Evolutionary conservation across 2,113 vertebrate genomes (phyloP).

Genomic region (Marcusenius ussheri): DNA sequence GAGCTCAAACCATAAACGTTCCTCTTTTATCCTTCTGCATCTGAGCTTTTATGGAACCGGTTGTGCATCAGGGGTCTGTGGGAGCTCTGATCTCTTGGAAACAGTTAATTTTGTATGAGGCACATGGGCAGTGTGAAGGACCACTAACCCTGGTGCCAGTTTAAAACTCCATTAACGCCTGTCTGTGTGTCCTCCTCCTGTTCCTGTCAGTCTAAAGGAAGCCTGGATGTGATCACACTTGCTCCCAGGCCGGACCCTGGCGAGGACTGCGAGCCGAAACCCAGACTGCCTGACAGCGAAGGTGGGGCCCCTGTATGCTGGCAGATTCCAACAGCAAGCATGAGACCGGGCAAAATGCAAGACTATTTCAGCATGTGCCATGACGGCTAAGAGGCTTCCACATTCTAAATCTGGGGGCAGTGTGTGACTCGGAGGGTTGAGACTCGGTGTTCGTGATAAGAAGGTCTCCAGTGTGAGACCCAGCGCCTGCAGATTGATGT

Average conservation of each 20-base stretch:
- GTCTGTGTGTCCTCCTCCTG: slow-evolving; percentile 13
- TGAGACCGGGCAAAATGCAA: neutral
- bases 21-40: neutral
- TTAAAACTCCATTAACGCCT: slow-evolving; percentile 15
- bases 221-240: slow-evolving; percentile 66
- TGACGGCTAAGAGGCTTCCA: neutral
- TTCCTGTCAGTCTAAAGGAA: slow-evolving; percentile 63
- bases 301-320: slow-evolving; percentile 51
- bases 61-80: neutral
- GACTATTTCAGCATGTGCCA: neutral
- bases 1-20: neutral
- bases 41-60: neutral
- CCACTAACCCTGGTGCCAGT: neutral
- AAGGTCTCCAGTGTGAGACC: neutral
- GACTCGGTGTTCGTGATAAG: neutral
- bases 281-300: slow-evolving; percentile 63
- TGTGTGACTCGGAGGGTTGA: neutral
- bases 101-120: neutral
- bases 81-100: neutral
- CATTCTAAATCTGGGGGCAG: neutral
- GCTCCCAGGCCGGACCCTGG: slow-evolving; percentile 74
- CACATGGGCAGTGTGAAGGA: neutral
- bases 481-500: neutral
- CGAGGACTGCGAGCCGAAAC: slow-evolving; percentile 58
- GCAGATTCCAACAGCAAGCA: neutral